Evolutionary conservation across 1,140 invertebrate species (phyloP).

Genomic region (Drosophila malerkotliana): DNA sequence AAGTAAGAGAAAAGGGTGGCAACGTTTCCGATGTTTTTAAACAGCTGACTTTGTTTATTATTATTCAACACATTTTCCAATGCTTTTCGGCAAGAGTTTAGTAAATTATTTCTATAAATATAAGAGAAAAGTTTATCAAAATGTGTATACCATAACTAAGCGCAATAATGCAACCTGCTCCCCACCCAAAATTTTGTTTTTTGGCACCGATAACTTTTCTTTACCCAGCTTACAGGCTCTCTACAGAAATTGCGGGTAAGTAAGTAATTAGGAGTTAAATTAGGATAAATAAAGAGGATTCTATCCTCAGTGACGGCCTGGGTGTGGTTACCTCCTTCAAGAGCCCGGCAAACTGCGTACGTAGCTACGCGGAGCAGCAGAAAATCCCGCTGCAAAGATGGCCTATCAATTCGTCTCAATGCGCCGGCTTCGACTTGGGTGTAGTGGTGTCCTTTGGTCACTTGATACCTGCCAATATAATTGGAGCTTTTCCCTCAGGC

Average conservation of each 20-base stretch:
- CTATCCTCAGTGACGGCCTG: slow-evolving; percentile 17
- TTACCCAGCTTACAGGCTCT: slow-evolving; percentile 86
- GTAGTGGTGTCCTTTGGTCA: slow-evolving; percentile 90
- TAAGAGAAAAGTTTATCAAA: slow-evolving; percentile 54
- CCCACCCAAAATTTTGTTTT: slow-evolving; percentile 85
- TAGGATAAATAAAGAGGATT: not conserved
- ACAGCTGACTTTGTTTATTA: slow-evolving; percentile 55
- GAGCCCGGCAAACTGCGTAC: slow-evolving; percentile 85
- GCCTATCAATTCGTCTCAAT: slow-evolving; percentile 84
- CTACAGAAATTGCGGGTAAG: slow-evolving; percentile 83
- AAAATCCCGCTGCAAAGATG: slow-evolving; percentile 85
- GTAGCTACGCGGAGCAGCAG: slow-evolving; percentile 74
- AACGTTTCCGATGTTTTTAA: not conserved
- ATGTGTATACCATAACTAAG: not conserved
- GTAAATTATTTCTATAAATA: slow-evolving; percentile 52
- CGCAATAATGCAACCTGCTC: slow-evolving; percentile 7
- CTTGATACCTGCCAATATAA: slow-evolving; percentile 87
- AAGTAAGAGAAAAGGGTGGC: no score
- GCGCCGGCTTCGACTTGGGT: slow-evolving; percentile 86
- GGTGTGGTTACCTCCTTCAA: slow-evolving; percentile 87
- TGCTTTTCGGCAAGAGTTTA: slow-evolving; percentile 54
- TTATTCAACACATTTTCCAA: slow-evolving; percentile 47
- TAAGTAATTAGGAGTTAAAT: no score
- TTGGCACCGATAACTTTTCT: slow-evolving; percentile 89
- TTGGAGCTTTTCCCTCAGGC: slow-evolving; percentile 89